Evolutionary conservation across 2,113 vertebrate genomes (phyloP).

Genomic region (Ginglymostoma cirratum): DNA sequence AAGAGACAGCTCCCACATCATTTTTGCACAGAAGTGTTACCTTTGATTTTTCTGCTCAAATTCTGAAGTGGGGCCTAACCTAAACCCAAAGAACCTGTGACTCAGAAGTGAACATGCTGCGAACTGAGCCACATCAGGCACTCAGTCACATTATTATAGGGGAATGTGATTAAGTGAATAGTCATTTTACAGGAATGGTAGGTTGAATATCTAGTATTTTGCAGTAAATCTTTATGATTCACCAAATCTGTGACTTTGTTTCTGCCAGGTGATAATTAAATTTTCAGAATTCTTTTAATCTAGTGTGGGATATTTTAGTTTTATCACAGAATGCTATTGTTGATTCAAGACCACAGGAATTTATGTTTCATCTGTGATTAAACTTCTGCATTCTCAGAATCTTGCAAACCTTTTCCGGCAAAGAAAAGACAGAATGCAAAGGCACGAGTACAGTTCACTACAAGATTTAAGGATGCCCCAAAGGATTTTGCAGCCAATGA

Average conservation of each 20-base stretch:
- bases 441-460: not conserved
- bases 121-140: not conserved
- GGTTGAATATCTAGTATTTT: not conserved
- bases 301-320: not conserved
- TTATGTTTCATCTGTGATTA: not conserved
- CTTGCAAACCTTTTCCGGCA: not conserved
- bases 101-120: not conserved
- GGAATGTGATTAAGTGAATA: not conserved
- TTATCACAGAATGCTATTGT: not conserved
- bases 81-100: not conserved
- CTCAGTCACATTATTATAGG: not conserved
- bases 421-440: not conserved
- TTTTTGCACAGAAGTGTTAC: too few species aligned
- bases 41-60: too few species aligned
- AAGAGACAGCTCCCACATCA: too few species aligned
- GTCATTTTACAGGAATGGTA: not conserved
- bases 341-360: not conserved
- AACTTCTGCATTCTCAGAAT: not conserved
- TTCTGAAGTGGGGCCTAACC: too few species aligned
- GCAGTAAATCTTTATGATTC: not conserved
- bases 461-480: not conserved
- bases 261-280: not conserved
- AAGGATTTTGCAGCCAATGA: not conserved
- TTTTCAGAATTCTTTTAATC: not conserved
- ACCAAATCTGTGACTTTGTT: not conserved